These are phyloP conservation scores for Tanytarsus gracilentus DNA, from an alignment of 2,888 invertebrate species.

Conservation along the genomic window DNA sequence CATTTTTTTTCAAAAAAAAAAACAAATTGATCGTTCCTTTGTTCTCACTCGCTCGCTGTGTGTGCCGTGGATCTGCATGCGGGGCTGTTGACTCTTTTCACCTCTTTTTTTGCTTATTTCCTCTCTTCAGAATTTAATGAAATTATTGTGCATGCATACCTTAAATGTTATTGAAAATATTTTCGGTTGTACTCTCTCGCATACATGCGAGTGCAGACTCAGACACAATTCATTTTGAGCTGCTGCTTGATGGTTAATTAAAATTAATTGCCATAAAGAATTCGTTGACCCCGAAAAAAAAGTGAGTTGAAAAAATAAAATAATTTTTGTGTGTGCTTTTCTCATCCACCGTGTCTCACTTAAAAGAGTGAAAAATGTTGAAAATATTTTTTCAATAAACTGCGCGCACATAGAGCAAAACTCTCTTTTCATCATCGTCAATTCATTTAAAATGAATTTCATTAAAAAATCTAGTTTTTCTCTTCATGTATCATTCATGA, in stretches of 20 bases:
- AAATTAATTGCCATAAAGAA: constrained; percentile 29
- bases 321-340: neutral
- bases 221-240: constrained; percentile 11
- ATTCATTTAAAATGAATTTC: constrained; percentile 19
- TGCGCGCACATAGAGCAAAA: neutral
- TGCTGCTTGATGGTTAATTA: constrained; percentile 26
- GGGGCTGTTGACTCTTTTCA: constrained; percentile 15
- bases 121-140: neutral
- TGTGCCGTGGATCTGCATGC: neutral
- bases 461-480: constrained; percentile 21
- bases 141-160: constrained; percentile 9
- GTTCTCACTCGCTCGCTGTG: constrained; percentile 1
- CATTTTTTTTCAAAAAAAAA: too few relatives aligned
- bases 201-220: neutral
- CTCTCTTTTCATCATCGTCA: neutral
- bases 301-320: too few relatives aligned
- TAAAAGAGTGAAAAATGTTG: neutral
- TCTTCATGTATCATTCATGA: constrained; percentile 13
- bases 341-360: neutral
- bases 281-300: constrained; percentile 23
- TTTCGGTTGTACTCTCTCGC: neutral
- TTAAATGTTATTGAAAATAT: constrained; percentile 20
- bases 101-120: neutral
- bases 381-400: neutral
- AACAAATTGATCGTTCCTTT: constrained; percentile 28